Evolutionary conservation across 2,888 invertebrate species (phyloP).

Genomic region (Euproctis similis): DNA sequence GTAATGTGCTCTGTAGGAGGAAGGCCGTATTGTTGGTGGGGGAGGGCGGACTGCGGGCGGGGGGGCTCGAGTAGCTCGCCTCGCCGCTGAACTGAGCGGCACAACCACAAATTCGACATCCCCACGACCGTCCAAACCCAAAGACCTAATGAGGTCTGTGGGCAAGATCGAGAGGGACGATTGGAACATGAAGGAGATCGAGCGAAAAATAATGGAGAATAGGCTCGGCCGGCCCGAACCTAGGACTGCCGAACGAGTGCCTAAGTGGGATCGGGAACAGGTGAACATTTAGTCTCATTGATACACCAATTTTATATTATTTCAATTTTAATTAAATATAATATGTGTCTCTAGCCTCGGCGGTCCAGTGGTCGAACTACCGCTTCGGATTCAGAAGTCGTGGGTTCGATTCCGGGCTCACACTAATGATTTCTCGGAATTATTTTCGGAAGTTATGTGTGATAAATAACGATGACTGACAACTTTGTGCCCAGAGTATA

Average conservation of each 20-base stretch:
- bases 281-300: too few species aligned
- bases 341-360: too few species aligned
- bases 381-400: too few species aligned
- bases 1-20: conserved; percentile 42
- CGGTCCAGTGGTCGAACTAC: too few species aligned
- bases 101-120: conserved; percentile 71
- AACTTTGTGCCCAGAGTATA: too few species aligned
- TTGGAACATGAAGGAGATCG: conserved; percentile 94
- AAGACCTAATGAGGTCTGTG: conserved; percentile 89
- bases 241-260: conserved; percentile 84
- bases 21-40: conserved; percentile 53
- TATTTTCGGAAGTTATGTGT: too few species aligned
- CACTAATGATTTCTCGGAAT: too few species aligned
- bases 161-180: conserved; percentile 92
- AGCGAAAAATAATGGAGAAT: conserved; percentile 89
- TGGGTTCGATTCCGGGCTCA: too few species aligned
- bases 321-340: too few species aligned
- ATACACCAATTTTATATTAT: too few species aligned
- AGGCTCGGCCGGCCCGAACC: conserved; percentile 79
- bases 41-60: conserved; percentile 44
- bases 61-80: conserved; percentile 51
- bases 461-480: too few species aligned
- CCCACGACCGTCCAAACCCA: conserved; percentile 81
- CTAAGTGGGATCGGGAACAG: conserved; percentile 93
- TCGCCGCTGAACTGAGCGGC: conserved; percentile 86